phyloP scores from a whole-genome alignment of 1,140 invertebrate genomes.

The Druon quercuslanigerum region DNA sequence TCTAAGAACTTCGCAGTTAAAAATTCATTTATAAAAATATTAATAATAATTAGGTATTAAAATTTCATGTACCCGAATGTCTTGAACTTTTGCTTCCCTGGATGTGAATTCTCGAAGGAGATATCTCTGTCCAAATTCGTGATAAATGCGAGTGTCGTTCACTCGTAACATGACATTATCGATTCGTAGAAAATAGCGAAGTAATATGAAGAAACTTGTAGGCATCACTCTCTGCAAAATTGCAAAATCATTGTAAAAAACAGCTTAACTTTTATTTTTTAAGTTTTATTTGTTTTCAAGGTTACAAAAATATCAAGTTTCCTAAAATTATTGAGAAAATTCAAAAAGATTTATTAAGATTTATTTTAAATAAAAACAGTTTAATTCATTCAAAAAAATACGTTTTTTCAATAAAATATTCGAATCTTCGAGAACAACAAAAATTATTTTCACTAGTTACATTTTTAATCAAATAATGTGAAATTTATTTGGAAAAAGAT shows the following conservation, averaged over 20 bases:
- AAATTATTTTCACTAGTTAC: no score
- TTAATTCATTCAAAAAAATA: no score
- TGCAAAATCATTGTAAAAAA: conserved; percentile 50
- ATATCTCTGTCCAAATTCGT: conserved; percentile 86
- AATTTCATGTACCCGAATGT: conserved; percentile 74
- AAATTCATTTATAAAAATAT: conserved; percentile 30
- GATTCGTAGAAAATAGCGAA: conserved; percentile 94
- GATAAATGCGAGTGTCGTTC: conserved; percentile 94
- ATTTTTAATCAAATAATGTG: no score
- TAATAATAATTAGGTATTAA: neutral
- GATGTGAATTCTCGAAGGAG: conserved; percentile 86
- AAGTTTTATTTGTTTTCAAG: no score
- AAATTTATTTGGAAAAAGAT: no score
- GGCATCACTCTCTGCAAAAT: conserved; percentile 94
- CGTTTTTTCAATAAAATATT: no score
- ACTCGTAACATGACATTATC: conserved; percentile 93
- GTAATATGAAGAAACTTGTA: conserved; percentile 91
- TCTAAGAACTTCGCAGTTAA: no score
- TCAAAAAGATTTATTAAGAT: no score
- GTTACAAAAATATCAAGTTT: no score
- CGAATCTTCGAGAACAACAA: no score
- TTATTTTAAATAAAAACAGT: no score
- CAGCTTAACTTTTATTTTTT: conserved; percentile 13
- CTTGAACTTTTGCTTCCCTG: conserved; percentile 82
- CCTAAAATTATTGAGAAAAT: no score